Percentiles rank a stretch among this genome's conserved stretches.
phyloP scores from a whole-genome alignment of 1,140 invertebrate species.

The Nylanderia fulva region DNA sequence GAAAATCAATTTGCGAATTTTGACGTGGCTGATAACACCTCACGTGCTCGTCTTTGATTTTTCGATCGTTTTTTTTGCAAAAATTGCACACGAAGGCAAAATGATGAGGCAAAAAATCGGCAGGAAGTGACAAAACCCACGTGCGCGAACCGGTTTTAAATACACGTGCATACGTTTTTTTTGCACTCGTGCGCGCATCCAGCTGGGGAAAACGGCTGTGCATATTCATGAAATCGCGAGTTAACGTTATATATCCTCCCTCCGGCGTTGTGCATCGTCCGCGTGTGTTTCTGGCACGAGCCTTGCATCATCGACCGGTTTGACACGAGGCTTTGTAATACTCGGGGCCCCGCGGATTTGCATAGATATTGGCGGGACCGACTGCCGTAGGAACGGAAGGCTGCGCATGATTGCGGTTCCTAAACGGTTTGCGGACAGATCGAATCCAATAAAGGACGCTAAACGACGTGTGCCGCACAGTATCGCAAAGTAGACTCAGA shows the following conservation, averaged over 20 bases:
- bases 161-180: conserved; percentile 53
- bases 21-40: background rate
- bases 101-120: background rate
- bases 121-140: conserved; percentile 44
- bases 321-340: conserved; percentile 58
- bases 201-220: conserved; percentile 69
- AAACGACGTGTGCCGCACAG: conserved; percentile 2
- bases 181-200: background rate
- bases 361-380: conserved; percentile 68
- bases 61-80: background rate
- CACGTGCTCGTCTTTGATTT: background rate
- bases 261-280: conserved; percentile 41
- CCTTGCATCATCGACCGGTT: conserved; percentile 46
- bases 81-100: background rate
- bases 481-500: background rate
- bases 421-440: conserved; percentile 33
- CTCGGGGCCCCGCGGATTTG: conserved; percentile 66
- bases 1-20: background rate
- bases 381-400: conserved; percentile 28
- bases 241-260: conserved; percentile 34
- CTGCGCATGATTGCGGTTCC: conserved; percentile 46
- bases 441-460: conserved; percentile 31
- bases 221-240: conserved; percentile 77
- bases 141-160: conserved; percentile 61
- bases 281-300: conserved; percentile 69